Base-by-base conservation (phyloP, 2,113 vertebrate species). In the Murina feae region DNA sequence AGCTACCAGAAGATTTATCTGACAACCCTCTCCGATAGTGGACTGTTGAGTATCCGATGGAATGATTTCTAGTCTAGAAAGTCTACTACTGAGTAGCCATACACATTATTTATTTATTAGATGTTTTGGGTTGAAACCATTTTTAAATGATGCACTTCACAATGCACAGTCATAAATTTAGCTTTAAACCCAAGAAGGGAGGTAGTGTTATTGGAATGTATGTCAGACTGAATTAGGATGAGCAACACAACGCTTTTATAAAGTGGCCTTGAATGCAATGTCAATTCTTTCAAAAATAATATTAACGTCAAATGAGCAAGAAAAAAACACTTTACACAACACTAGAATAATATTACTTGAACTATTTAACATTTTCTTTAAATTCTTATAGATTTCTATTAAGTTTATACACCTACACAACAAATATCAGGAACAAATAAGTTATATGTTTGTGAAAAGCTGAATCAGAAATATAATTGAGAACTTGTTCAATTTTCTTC, bases 1-100 rank as follows among this genome's bases (percentile, higher is more conserved):
- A 98, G 98, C 99, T 99, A 99, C 98, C 98, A 39, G 97, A 99
- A 99, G 99, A 99, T 99, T 99, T 99, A 99, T 99, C 98, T 98
- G 99, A 99, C 99, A 99, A 98, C 98, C 97, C 96, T 98, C 98
- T 98, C 98, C 97, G 98, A 98, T 98, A 98, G 98, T 98, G 98
- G 98, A 99, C 99, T 98, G 98, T 98, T 98, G 98, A 98, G 98
- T 98, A 99, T 98, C 99, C 99, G 98, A 99, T 98, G 98, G 99
- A 99, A 99, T 99, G 99, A 99, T 99, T 99, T 99, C 99, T 99
- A 98, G 98, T 98, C 98, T 97, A 97, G 97, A 98, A 98, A 98
- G 98, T 98, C 98, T 99, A 98, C 98, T 98, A 98, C 98, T 98
- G 98, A 98, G 98, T 98, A 98, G 98, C 98, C 98, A 96, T 97